phyloP scores from a whole-genome alignment of 92 coral and sea anemone species.

The Siderastrea radians region DNA sequence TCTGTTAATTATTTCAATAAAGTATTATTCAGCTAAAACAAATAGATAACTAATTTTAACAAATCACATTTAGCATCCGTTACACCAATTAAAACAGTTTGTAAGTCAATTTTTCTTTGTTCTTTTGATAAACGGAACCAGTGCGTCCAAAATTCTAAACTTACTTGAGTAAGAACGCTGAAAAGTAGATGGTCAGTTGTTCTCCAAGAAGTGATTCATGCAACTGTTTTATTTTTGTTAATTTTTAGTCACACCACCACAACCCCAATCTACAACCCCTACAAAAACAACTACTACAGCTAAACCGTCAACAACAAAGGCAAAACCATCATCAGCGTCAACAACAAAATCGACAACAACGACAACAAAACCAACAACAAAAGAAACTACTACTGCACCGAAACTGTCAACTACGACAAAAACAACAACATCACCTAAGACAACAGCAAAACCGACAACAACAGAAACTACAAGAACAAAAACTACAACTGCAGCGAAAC shows the following conservation, averaged over 20 bases:
- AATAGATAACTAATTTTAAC: too few relatives aligned
- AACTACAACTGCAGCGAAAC: neutral
- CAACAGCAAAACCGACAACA: neutral
- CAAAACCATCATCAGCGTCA: neutral
- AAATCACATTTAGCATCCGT: too few relatives aligned
- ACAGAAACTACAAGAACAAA: neutral
- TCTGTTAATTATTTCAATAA: too few relatives aligned
- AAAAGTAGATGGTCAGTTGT: too few relatives aligned
- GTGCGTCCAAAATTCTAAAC: too few relatives aligned
- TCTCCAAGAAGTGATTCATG: neutral
- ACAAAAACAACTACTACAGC: neutral
- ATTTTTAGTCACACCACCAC: conserved; percentile 4
- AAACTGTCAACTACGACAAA: neutral
- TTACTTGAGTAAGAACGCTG: too few relatives aligned
- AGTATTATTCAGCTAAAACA: too few relatives aligned
- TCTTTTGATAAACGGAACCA: too few relatives aligned
- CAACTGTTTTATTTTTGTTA: neutral
- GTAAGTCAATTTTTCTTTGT: too few relatives aligned
- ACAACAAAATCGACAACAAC: neutral
- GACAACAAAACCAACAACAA: neutral
- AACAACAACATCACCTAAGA: neutral
- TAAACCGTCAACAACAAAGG: neutral
- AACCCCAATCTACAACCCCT: neutral
- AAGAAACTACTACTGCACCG: neutral
- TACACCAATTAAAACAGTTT: too few relatives aligned